These are phyloP conservation scores for Thera obeliscata DNA, from an alignment of 2,888 invertebrate genomes.

Conservation along the genomic window DNA sequence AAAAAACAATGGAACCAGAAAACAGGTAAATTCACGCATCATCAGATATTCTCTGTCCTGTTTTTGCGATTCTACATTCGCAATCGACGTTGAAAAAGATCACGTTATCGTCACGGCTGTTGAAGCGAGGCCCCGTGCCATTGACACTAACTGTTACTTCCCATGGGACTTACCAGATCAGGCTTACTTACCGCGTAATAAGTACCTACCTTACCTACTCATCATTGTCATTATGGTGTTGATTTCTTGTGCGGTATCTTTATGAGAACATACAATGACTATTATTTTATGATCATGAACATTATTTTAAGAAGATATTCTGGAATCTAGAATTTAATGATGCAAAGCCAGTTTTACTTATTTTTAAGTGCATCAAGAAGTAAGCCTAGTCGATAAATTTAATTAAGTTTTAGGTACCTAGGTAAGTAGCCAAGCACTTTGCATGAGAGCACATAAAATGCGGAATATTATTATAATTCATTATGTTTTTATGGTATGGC, in stretches of 20 bases:
- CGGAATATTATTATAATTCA: not conserved
- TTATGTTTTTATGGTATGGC: not conserved
- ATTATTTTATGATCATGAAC: too few species aligned
- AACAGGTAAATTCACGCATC: slow-evolving; percentile 19
- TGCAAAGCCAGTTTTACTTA: too few species aligned
- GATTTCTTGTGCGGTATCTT: slow-evolving; percentile 6
- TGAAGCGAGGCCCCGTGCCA: slow-evolving; percentile 38
- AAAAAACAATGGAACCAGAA: slow-evolving; percentile 22
- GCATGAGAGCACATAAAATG: not conserved
- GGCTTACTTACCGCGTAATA: slow-evolving; percentile 5
- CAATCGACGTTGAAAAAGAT: slow-evolving; percentile 27
- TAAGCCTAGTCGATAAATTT: too few species aligned
- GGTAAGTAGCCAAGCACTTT: not conserved
- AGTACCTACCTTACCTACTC: not conserved
- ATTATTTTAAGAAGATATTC: too few species aligned
- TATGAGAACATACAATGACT: too few species aligned
- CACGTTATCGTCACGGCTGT: slow-evolving; percentile 34
- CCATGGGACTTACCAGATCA: slow-evolving; percentile 29
- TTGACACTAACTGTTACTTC: slow-evolving; percentile 37
- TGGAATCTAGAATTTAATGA: too few species aligned
- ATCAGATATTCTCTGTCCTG: slow-evolving; percentile 18
- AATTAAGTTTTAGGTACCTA: not conserved
- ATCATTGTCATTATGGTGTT: slow-evolving; percentile 9
- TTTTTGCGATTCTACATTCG: slow-evolving; percentile 16
- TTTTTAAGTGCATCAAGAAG: too few species aligned